A percentile compares a stretch with the other conserved stretches of the same genome.
Conservation (phyloP, 2,797 vertebrate species). For the Danio choprae region DNA sequence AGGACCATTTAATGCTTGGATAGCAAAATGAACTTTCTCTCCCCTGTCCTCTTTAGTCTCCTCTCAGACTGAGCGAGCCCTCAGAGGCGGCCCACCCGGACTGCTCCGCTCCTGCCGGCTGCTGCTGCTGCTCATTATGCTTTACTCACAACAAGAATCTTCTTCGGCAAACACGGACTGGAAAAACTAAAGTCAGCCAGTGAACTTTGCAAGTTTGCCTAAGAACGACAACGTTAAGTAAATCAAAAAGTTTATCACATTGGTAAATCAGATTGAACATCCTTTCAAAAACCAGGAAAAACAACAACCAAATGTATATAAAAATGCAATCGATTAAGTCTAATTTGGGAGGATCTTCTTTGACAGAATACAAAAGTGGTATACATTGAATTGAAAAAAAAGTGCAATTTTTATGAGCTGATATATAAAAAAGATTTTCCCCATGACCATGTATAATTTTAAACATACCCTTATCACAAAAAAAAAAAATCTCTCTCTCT, state of each 20-base stretch:
- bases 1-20: conserved; percentile 87
- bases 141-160: conserved; percentile 32
- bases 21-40: conserved; percentile 86
- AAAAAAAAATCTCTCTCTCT: background rate
- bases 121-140: conserved; percentile 50
- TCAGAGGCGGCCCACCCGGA: conserved; percentile 51
- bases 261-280: background rate
- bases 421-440: background rate
- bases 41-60: conserved; percentile 71
- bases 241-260: background rate
- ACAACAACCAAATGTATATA: background rate
- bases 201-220: conserved; percentile 1
- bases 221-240: background rate
- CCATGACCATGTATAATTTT: background rate
- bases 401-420: background rate
- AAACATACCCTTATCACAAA: background rate
- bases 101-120: conserved; percentile 43
- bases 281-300: background rate
- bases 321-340: background rate
- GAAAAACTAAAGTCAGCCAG: background rate
- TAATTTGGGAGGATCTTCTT: background rate
- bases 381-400: background rate
- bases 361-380: background rate
- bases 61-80: conserved; percentile 71
- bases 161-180: background rate